Base-by-base conservation (phyloP, 2,888 invertebrate genomes). In the Callimorpha dominula region DNA sequence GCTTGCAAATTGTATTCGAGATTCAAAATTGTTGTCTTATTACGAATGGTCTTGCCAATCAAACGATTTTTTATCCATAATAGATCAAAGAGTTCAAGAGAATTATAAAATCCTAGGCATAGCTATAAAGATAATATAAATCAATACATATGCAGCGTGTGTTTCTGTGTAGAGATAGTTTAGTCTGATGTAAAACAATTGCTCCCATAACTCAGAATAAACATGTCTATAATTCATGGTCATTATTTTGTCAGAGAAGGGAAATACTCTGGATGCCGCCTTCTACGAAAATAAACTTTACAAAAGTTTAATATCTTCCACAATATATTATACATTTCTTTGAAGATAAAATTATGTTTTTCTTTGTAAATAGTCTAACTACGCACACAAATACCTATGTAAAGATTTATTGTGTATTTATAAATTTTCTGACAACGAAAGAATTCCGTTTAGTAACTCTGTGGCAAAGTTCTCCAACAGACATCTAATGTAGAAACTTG, bases 161-260 rank as follows among this genome's bases (percentile, higher is more conserved):
- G 31, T 31, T 60, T 31, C 31, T 6, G 31, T 31, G 31, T 14
- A 60, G 60, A 60, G 20, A 60, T 60, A 15, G 40, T 50, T 50
- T 40, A 50, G 31, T 50, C 11, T 65, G 50, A 50, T 40, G 50
- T 65, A 50, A 65, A 65, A 65, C 65, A 67, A 67, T n/a, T 52
- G n/a, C 31, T 40, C 11, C 67, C 43, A 67, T 67, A 67, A 67
- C 5, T 43, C 20, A 68, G n/a, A 12, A 42, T n/a, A 57, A 54
- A 42, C 54, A 43, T 54, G n/a, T 20, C 52, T 6, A 67, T 68
- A 68, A 68, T 43, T 68, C 67, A 68, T 57, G 43, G 43, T 42
- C 52, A 43, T 68, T 68, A 68, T 57, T 57, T 54, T 57, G n/a
- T 65, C 65, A 40, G 43, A 46, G 17, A 6, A 49, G n/a, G 68